Conservation (phyloP, 2,888 invertebrate genomes). For the Listrodromus nycthemerus region DNA sequence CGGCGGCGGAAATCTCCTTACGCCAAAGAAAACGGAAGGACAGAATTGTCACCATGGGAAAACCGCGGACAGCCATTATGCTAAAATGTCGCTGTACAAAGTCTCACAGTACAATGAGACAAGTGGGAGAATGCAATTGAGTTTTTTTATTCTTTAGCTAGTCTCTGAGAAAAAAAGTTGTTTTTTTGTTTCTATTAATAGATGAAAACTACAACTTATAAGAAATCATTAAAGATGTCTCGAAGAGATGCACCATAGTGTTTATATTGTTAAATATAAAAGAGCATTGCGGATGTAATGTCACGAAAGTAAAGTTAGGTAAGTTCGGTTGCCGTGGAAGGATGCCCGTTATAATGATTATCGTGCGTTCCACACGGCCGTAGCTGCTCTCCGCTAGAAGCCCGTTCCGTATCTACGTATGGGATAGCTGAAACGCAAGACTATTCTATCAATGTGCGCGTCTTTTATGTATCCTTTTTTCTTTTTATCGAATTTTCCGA, state of each 20-base stretch:
- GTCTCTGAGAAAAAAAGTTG: too few species aligned
- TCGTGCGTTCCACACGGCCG: slow-evolving; percentile 72
- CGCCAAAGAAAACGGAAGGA: slow-evolving; percentile 57
- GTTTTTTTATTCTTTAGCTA: too few species aligned
- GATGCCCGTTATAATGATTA: slow-evolving; percentile 79
- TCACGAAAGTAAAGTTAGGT: slow-evolving; percentile 70
- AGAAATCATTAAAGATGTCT: not conserved
- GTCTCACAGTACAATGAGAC: not conserved
- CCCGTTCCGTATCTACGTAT: slow-evolving; percentile 32
- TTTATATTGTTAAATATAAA: slow-evolving; percentile 45
- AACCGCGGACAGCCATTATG: slow-evolving; percentile 25
- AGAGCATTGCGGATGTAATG: slow-evolving; percentile 44
- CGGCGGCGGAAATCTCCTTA: slow-evolving; percentile 14
- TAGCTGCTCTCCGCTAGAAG: slow-evolving; percentile 54
- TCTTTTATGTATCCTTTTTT: not conserved
- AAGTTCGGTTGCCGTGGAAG: slow-evolving; percentile 69
- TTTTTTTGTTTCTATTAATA: too few species aligned
- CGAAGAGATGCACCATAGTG: slow-evolving; percentile 9
- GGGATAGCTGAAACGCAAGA: slow-evolving; percentile 18
- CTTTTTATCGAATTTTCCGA: slow-evolving; percentile 17
- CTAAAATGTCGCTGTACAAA: not conserved
- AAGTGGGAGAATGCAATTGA: not conserved
- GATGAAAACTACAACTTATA: not conserved
- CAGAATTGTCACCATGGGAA: slow-evolving; percentile 64
- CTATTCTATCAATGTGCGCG: slow-evolving; percentile 1